A percentile compares a stretch with the other conserved stretches of the same genome.
Conservation (phyloP, 2,797 vertebrate genomes). For the Cygnus olor region DNA sequence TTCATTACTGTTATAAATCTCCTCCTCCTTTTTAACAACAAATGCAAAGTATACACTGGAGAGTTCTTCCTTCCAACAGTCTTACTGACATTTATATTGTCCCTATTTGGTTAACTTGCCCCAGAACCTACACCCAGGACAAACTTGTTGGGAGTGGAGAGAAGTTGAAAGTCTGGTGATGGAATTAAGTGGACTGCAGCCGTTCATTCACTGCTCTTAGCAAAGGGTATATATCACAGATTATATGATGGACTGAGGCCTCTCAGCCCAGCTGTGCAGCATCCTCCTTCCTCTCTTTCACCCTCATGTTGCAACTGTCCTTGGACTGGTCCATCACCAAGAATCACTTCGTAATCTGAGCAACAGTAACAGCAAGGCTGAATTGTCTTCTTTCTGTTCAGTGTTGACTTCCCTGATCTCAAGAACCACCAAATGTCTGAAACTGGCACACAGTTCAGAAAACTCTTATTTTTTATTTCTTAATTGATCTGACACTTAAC, state of each 20-base stretch:
- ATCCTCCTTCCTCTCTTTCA: not conserved
- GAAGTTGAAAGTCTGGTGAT: not conserved
- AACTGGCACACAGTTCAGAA: constrained; percentile 19
- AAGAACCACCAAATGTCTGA: constrained; percentile 18
- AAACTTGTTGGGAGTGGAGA: not conserved
- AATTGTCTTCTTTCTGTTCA: not conserved
- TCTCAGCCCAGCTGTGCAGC: not conserved
- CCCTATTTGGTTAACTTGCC: not conserved
- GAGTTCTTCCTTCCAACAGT: not conserved
- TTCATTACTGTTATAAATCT: not conserved
- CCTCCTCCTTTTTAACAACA: not conserved
- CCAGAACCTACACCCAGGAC: not conserved
- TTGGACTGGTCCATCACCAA: not conserved
- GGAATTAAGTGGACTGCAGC: not conserved
- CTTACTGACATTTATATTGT: not conserved
- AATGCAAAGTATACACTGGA: not conserved
- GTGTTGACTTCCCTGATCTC: not conserved
- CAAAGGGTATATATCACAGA: not conserved
- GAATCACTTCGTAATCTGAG: not conserved
- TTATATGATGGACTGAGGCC: not conserved
- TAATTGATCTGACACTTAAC: constrained; percentile 41
- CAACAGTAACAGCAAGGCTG: not conserved
- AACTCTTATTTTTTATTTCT: not conserved
- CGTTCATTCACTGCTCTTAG: not conserved
- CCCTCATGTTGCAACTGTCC: not conserved